Evolutionary conservation across 2,888 invertebrate genomes (phyloP).

Genomic region (Pseudoips prasinana): DNA sequence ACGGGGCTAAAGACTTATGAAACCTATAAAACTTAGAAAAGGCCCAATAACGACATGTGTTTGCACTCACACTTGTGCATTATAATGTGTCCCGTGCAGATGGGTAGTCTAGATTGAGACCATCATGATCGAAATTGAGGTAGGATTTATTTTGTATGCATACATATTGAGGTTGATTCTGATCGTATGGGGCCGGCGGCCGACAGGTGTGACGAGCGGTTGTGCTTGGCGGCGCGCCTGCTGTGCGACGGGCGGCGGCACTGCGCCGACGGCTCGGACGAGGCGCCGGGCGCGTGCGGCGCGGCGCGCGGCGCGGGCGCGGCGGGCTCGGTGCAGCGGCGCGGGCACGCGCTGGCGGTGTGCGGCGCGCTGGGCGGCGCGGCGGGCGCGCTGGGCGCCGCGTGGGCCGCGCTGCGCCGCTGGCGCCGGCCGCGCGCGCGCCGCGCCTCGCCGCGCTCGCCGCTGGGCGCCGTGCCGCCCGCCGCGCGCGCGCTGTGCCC

Average conservation of each 20-base stretch:
- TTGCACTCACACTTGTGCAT: too few species aligned
- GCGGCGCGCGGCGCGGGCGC: conserved; percentile 26
- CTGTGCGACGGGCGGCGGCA: conserved; percentile 90
- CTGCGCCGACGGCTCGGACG: conserved; percentile 92
- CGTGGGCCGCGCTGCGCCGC: conserved; percentile 47
- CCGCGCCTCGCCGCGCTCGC: conserved; percentile 31
- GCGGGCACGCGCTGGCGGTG: conserved; percentile 46
- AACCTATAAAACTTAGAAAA: too few species aligned
- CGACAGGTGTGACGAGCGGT: conserved; percentile 84
- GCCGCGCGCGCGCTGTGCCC: conserved; percentile 19
- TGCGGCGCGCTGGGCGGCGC: conserved; percentile 49
- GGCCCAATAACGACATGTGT: too few species aligned
- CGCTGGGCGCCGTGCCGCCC: conserved; percentile 30
- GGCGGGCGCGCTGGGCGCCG: conserved; percentile 44
- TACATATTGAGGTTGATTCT: too few species aligned
- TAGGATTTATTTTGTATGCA: too few species aligned
- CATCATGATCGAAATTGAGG: too few species aligned
- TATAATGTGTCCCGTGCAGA: too few species aligned
- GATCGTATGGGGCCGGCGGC: too few species aligned
- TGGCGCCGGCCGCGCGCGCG: conserved; percentile 34
- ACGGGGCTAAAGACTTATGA: too few species aligned
- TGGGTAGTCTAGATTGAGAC: too few species aligned
- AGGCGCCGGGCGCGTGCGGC: conserved; percentile 84
- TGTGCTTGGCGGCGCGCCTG: conserved; percentile 85
- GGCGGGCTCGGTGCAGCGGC: conserved; percentile 24